These are phyloP conservation scores for Stegodyphus mimosarum DNA, from an alignment of 1,140 invertebrate species.

Conservation along the genomic window DNA sequence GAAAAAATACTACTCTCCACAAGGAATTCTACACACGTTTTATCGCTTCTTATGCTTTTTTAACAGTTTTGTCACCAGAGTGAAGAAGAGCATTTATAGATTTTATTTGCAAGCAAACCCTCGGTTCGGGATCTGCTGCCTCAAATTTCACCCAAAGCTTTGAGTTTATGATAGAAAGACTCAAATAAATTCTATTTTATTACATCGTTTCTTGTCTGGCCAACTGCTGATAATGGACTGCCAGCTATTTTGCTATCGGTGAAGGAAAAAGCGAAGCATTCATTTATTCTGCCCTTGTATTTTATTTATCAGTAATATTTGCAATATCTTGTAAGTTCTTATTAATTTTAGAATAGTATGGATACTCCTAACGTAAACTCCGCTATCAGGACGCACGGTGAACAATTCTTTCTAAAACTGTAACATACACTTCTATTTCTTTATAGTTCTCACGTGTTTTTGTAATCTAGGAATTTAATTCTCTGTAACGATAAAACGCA, in stretches of 20 bases:
- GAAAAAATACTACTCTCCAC: conserved; percentile 33
- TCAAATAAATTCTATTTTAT: conserved; percentile 49
- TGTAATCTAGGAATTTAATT: too few species aligned
- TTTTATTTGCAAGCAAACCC: conserved; percentile 45
- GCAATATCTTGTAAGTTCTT: too few species aligned
- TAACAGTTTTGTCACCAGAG: conserved; percentile 47
- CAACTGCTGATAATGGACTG: conserved; percentile 42
- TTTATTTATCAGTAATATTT: not conserved
- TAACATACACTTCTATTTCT: too few species aligned
- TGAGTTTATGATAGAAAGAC: conserved; percentile 34
- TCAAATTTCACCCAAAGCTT: conserved; percentile 48
- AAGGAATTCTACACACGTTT: conserved; percentile 53
- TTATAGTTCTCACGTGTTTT: too few species aligned
- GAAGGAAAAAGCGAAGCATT: conserved; percentile 23
- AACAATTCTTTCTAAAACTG: too few species aligned
- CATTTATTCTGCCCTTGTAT: not conserved
- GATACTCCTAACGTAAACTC: too few species aligned
- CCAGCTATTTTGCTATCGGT: not conserved
- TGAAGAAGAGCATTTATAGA: conserved; percentile 48
- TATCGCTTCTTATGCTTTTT: conserved; percentile 55
- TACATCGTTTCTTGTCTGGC: conserved; percentile 29
- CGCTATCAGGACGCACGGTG: too few species aligned
- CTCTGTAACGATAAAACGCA: too few species aligned
- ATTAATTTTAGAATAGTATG: too few species aligned
- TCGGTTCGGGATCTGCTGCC: conserved; percentile 42